phyloP scores from a whole-genome alignment of 2,797 vertebrate species.

The Ammospiza maritima region DNA sequence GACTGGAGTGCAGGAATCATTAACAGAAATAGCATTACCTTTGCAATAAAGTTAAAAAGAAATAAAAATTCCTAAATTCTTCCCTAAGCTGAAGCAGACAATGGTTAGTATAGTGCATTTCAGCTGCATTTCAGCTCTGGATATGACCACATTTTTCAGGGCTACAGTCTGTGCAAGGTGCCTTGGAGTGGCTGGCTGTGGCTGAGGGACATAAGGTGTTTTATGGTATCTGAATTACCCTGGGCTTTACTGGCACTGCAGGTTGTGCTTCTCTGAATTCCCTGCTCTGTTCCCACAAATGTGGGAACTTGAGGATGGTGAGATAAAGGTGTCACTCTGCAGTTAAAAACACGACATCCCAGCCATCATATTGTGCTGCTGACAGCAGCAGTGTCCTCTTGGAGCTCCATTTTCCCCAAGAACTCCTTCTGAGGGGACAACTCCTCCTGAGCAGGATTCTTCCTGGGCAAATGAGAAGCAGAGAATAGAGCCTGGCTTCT shows the following conservation, averaged over 20 bases:
- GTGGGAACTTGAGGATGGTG: background rate
- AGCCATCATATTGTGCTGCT: background rate
- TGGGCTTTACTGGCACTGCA: background rate
- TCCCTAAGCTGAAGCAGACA: background rate
- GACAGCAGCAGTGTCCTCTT: background rate
- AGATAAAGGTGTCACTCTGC: background rate
- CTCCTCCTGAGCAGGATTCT: background rate
- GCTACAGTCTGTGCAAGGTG: background rate
- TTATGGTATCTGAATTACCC: background rate
- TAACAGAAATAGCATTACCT: background rate
- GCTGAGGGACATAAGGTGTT: background rate
- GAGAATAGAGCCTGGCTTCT: background rate
- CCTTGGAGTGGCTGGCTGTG: background rate
- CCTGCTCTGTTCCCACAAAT: background rate
- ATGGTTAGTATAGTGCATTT: background rate
- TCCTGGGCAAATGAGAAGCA: background rate
- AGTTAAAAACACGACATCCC: fast-evolving
- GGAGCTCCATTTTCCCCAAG: background rate
- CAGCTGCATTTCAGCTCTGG: background rate
- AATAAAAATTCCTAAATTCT: background rate
- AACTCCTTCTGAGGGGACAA: background rate
- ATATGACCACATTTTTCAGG: background rate
- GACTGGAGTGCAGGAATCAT: background rate
- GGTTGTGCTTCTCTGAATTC: background rate
- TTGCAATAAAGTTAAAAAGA: background rate